Base-by-base conservation (phyloP, 2,113 vertebrate genomes). In the Zosterops japonicus region DNA sequence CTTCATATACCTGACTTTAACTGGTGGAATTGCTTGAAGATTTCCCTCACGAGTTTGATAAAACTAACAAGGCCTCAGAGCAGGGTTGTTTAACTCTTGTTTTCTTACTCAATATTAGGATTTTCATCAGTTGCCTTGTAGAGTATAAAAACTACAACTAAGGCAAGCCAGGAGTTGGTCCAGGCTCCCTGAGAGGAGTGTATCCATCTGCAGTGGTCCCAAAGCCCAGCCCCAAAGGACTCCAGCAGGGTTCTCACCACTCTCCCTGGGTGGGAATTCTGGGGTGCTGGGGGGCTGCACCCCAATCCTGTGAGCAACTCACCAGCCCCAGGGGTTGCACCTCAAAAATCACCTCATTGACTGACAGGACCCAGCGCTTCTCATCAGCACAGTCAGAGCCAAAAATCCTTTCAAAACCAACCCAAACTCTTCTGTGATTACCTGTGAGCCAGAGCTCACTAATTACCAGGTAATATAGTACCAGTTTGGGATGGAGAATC, bases 401-500 rank as follows among this genome's bases (percentile, higher is more conserved):
- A 10, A 8, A 68, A 77, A 23, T 33, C 53, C 29, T 56, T 8
- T 0, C 3, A 4, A 78, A 77, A 22, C 28, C 42, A 61, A 59
- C 36, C 33, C 70, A 42, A 42, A 39, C n/a, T 9, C 44, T 39
- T 25, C 6, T 11, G 23, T 11, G 13, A 22, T 4, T 2, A 27
- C 53, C 44, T 5, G 3, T 0, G 33, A 52, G 27, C 15, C 1
- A 1, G 0, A 60, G 47, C 24, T 44, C 27, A 1, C 17, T 9
- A 35, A 41, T 12, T 19, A 50, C 6, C 33, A 29, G 12, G 13
- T 10, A 36, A 71, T 4, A 3, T 25, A 39, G 39, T 0, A 60
- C 44, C 5, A 1, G 16, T 17, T 35, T 16, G 16, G 29, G 41
- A 52, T 33, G 14, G 28, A 25, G 49, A 2, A 5, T 17, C 79